These are phyloP conservation scores for Crotophaga sulcirostris DNA, from an alignment of 2,113 vertebrate genomes.

Conservation along the genomic window DNA sequence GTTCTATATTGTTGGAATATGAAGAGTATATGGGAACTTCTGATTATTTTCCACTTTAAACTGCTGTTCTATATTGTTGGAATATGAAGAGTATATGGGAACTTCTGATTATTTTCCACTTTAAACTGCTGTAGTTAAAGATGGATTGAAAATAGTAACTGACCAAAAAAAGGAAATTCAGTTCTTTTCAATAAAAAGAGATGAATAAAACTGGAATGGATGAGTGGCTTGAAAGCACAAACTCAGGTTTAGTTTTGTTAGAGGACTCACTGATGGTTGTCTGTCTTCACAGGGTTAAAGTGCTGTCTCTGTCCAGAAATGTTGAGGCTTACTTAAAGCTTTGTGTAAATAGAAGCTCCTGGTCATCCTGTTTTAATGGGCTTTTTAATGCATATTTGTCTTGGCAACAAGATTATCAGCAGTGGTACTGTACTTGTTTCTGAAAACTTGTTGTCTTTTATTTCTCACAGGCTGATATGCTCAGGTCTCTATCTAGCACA, in stretches of 20 bases:
- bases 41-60: background rate
- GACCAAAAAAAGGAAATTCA: background rate
- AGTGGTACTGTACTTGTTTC: background rate
- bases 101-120: background rate
- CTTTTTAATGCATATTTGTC: background rate
- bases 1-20: background rate
- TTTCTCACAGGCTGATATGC: constrained; percentile 85
- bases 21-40: background rate
- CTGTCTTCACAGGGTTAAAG: background rate
- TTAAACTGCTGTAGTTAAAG: background rate
- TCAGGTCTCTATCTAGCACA: constrained; percentile 83
- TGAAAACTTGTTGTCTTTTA: background rate
- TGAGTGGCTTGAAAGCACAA: background rate
- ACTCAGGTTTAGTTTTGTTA: background rate
- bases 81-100: background rate
- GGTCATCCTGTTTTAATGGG: background rate
- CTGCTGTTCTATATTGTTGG: background rate
- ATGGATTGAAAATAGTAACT: background rate
- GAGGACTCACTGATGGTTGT: background rate
- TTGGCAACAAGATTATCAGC: background rate
- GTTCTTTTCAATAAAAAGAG: background rate
- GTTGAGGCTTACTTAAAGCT: background rate
- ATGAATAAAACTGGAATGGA: background rate
- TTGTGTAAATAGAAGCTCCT: background rate
- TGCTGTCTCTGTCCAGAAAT: background rate